A percentile compares a stretch with the other conserved stretches of the same genome.
phyloP scores from a whole-genome alignment of 2,113 vertebrate species.

The Triplophysa tibetana region DNA sequence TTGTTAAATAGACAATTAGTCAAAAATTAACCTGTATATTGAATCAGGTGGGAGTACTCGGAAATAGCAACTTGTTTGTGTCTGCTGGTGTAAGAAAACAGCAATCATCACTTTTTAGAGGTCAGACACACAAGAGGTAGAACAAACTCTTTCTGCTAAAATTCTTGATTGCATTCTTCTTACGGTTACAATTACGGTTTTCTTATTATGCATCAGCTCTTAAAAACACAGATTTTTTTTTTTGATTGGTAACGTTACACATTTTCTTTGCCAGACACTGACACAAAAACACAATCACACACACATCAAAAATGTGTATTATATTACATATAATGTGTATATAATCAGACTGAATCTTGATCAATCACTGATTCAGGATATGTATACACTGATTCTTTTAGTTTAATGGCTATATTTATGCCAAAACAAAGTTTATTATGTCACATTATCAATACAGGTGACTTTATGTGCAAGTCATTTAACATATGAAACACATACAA shows the following conservation, averaged over 20 bases:
- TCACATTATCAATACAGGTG: neutral
- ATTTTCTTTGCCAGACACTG: neutral
- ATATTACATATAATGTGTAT: neutral
- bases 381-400: neutral
- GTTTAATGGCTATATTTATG: neutral
- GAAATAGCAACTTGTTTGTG: neutral
- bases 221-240: neutral
- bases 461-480: neutral
- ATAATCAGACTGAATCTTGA: neutral
- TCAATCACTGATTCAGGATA: neutral
- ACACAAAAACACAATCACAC: too few relatives aligned
- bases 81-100: conserved; percentile 34
- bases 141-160: conserved; percentile 5
- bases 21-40: neutral
- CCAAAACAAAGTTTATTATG: conserved; percentile 15
- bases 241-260: neutral
- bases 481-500: neutral
- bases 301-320: neutral
- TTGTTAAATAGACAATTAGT: neutral
- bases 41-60: neutral
- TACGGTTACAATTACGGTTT: too few relatives aligned
- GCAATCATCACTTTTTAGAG: neutral
- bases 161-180: neutral
- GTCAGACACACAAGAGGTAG: conserved; percentile 31
- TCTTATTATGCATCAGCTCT: neutral